These are phyloP conservation scores for Tapirus indicus DNA, from an alignment of 2,797 vertebrate species.

Conservation along the genomic window DNA sequence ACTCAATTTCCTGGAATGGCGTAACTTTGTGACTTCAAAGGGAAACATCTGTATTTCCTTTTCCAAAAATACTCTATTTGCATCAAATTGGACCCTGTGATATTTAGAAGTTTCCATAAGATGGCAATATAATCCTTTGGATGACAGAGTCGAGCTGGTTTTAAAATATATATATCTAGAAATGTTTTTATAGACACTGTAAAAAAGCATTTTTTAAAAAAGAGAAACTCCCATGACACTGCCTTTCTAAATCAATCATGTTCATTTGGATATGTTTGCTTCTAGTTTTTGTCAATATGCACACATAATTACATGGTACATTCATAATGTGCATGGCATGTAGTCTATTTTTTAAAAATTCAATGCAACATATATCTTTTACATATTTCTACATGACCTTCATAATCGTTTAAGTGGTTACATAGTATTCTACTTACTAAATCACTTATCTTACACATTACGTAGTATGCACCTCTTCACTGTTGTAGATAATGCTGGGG, in stretches of 20 bases:
- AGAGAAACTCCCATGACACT: neutral
- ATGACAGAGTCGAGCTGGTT: neutral
- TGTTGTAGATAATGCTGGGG: neutral
- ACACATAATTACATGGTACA: neutral
- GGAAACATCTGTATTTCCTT: slow-evolving; percentile 67
- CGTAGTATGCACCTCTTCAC: neutral
- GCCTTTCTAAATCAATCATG: neutral
- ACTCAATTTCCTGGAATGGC: slow-evolving; percentile 57
- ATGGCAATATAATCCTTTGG: neutral
- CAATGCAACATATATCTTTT: neutral
- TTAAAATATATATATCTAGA: neutral
- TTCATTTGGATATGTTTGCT: neutral
- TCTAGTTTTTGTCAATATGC: neutral
- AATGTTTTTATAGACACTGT: neutral
- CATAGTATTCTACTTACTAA: neutral
- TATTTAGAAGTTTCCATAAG: neutral
- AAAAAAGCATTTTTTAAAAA: neutral
- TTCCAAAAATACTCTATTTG: neutral
- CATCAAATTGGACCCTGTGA: neutral
- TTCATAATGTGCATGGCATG: neutral
- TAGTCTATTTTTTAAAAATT: neutral
- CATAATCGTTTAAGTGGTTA: neutral
- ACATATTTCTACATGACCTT: neutral
- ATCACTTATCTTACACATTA: no score
- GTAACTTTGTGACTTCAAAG: neutral